Evolutionary conservation across 2,888 invertebrate species (phyloP).

Genomic region (Geotrupes spiniger): DNA sequence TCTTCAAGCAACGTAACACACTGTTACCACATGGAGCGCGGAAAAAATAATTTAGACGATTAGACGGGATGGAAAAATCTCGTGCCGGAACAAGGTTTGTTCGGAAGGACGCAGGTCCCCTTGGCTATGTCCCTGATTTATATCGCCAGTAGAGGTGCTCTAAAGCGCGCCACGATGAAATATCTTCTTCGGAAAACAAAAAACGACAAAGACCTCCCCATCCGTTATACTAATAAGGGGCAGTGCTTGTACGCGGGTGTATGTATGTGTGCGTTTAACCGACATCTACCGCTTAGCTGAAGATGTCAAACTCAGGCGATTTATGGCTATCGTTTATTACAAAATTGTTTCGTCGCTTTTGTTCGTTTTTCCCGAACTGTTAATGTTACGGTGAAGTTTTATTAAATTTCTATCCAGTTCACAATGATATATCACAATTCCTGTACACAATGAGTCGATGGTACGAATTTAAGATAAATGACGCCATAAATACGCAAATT

Average conservation of each 20-base stretch:
- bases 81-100: slow-evolving; percentile 23
- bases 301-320: slow-evolving; percentile 35
- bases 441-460: background rate
- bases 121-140: slow-evolving; percentile 36
- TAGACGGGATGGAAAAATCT: slow-evolving; percentile 8
- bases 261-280: no score
- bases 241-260: slow-evolving; percentile 16
- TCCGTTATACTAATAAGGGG: slow-evolving; percentile 39
- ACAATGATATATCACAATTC: slow-evolving; percentile 14
- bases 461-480: no score
- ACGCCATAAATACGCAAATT: no score
- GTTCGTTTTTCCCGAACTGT: slow-evolving; percentile 13
- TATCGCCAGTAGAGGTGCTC: slow-evolving; percentile 31
- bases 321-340: slow-evolving; percentile 32
- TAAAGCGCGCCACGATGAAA: slow-evolving; percentile 34
- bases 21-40: slow-evolving; percentile 3
- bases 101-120: slow-evolving; percentile 30
- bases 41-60: slow-evolving; percentile 1
- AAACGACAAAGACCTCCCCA: slow-evolving; percentile 35
- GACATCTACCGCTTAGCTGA: slow-evolving; percentile 25
- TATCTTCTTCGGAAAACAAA: slow-evolving; percentile 33
- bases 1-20: background rate
- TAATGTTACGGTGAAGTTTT: slow-evolving; percentile 18
- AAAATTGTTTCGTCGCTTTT: slow-evolving; percentile 27
- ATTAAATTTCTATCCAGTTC: slow-evolving; percentile 19